phyloP scores from a whole-genome alignment of 2,888 invertebrate genomes.

The Chromoteleia sp. region DNA sequence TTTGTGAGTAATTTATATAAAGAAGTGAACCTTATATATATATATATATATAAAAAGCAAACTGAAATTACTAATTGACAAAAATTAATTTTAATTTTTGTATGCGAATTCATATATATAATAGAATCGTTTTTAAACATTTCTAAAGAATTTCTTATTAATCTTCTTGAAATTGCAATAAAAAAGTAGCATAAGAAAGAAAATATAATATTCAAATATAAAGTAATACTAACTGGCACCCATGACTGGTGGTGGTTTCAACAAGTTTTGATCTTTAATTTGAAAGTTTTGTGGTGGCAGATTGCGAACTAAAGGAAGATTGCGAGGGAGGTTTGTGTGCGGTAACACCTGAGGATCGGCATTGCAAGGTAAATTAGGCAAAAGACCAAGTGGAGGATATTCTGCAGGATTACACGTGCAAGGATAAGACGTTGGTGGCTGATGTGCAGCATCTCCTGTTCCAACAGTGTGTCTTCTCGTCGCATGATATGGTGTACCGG shows the following conservation, averaged over 20 bases:
- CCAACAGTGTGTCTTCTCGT: slow-evolving; percentile 96
- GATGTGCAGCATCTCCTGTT: slow-evolving; percentile 94
- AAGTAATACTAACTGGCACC: slow-evolving; percentile 88
- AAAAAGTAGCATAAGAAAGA: no score
- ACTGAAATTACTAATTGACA: no score
- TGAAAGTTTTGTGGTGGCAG: slow-evolving; percentile 94
- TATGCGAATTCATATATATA: no score
- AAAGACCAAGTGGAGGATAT: slow-evolving; percentile 77
- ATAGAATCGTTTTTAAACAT: no score
- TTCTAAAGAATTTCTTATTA: no score
- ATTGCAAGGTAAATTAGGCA: slow-evolving; percentile 80
- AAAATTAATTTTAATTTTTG: no score
- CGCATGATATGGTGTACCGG: slow-evolving; percentile 86
- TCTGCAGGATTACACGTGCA: slow-evolving; percentile 80
- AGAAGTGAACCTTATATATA: no score
- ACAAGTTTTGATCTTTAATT: slow-evolving; percentile 95
- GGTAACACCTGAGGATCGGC: slow-evolving; percentile 88
- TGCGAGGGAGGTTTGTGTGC: slow-evolving; percentile 93
- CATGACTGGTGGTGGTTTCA: slow-evolving; percentile 97
- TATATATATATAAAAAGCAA: no score
- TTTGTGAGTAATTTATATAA: no score
- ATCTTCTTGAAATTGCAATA: no score
- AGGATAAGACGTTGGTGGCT: slow-evolving; percentile 85
- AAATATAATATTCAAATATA: not conserved
- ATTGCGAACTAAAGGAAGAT: slow-evolving; percentile 93